These are phyloP conservation scores for Polyergus mexicanus DNA, from an alignment of 1,140 invertebrate genomes.

Conservation along the genomic window DNA sequence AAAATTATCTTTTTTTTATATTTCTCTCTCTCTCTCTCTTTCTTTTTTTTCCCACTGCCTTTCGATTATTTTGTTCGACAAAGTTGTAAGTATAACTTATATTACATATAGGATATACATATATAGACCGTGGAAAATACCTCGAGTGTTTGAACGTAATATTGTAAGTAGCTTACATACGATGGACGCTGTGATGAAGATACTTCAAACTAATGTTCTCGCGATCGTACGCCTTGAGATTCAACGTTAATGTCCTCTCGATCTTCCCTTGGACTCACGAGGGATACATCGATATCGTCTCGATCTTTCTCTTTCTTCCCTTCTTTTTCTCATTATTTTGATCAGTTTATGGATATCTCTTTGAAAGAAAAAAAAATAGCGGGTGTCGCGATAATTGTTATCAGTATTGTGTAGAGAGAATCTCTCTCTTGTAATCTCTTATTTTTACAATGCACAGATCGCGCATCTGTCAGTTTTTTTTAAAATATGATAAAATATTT, in stretches of 20 bases:
- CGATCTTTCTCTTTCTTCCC: not conserved
- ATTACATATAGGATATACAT: not conserved
- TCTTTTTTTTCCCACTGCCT: not conserved
- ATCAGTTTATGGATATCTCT: not conserved
- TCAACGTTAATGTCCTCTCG: constrained; percentile 9
- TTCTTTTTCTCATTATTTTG: not conserved
- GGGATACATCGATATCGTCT: not conserved
- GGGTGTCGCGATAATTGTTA: not conserved
- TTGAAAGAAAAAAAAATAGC: not conserved
- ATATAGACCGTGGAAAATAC: constrained; percentile 43
- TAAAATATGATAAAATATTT: constrained; percentile 10
- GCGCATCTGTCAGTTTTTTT: not conserved
- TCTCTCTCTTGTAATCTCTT: constrained; percentile 34
- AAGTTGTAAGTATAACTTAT: constrained; percentile 53
- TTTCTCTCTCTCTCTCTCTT: not conserved
- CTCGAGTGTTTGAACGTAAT: constrained; percentile 45
- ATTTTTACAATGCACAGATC: not conserved
- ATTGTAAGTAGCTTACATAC: constrained; percentile 44
- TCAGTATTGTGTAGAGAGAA: not conserved
- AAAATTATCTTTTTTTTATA: not conserved
- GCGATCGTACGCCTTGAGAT: constrained; percentile 20
- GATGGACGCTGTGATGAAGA: constrained; percentile 35
- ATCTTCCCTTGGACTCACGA: not conserved
- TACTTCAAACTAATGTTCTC: constrained; percentile 19
- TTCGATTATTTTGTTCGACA: constrained; percentile 48